A percentile compares a stretch with the other conserved stretches of the same genome.
phyloP scores from a whole-genome alignment of 2,797 vertebrate species.

The Chiloscyllium punctatum region DNA sequence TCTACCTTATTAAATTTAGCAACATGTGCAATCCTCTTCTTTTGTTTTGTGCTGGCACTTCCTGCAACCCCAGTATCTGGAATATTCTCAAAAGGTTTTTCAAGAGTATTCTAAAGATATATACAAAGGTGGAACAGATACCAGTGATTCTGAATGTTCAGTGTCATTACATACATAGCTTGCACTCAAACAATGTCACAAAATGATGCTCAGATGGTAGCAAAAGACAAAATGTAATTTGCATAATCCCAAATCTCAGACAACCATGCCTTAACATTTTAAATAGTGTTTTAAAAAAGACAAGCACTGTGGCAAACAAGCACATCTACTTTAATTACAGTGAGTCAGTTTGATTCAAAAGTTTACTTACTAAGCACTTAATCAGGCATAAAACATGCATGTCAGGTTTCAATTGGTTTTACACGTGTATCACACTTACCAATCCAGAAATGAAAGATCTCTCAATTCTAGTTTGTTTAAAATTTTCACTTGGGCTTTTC shows the following conservation, averaged over 20 bases:
- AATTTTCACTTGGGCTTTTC: background rate
- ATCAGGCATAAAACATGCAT: background rate
- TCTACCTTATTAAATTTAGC: constrained; percentile 48
- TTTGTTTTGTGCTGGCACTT: constrained; percentile 45
- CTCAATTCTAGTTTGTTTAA: too few species aligned
- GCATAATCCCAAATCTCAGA: background rate
- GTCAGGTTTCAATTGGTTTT: background rate
- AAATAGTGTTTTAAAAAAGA: background rate
- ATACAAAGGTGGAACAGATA: background rate
- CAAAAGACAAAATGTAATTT: background rate
- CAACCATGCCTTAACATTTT: background rate
- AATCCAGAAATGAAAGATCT: background rate
- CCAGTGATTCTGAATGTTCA: background rate
- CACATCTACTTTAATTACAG: background rate
- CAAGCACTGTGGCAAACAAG: background rate
- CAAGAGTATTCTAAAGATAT: constrained; percentile 2
- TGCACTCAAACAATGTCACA: background rate
- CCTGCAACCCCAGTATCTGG: constrained; percentile 43
- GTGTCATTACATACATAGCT: background rate
- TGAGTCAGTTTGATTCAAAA: background rate
- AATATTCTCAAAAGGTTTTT: constrained; percentile 39
- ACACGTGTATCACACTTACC: background rate
- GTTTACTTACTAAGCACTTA: background rate
- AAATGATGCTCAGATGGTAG: background rate
- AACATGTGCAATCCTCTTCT: constrained; percentile 60